Evolutionary conservation across 2,888 invertebrate genomes (phyloP).

Genomic region (Achlya flavicornis): DNA sequence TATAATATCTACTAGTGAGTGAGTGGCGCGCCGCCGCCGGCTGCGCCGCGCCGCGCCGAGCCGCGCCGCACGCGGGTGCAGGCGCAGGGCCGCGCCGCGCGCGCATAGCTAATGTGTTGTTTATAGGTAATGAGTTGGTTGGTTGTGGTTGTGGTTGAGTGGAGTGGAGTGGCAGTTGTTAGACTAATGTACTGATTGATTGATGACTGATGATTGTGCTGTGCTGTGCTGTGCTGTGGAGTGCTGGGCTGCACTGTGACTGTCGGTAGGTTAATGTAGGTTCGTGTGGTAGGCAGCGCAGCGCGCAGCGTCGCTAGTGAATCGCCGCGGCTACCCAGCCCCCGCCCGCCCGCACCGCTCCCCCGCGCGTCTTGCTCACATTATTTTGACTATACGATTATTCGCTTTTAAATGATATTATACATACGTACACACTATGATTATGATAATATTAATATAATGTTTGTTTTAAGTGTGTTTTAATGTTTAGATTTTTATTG

Average conservation of each 20-base stretch:
- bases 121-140: conserved; percentile 33
- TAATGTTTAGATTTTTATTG: conserved; percentile 85
- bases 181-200: conserved; percentile 15
- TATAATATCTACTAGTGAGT: not conserved
- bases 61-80: conserved; percentile 18
- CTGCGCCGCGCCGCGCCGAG: conserved; percentile 17
- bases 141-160: conserved; percentile 21
- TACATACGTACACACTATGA: conserved; percentile 83
- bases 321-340: conserved; percentile 27
- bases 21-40: conserved; percentile 12
- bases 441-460: conserved; percentile 84
- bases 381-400: conserved; percentile 83
- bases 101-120: conserved; percentile 39
- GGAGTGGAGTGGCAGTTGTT: conserved; percentile 8
- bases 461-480: conserved; percentile 84
- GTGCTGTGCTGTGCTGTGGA: too few relatives aligned
- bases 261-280: conserved; percentile 34
- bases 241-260: not conserved
- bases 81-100: conserved; percentile 8
- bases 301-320: conserved; percentile 22
- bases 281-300: too few relatives aligned
- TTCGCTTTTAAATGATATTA: conserved; percentile 82
- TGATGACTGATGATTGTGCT: not conserved
- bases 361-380: conserved; percentile 77
- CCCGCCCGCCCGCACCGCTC: conserved; percentile 57